These are phyloP conservation scores for Limnephilus auricula DNA, from an alignment of 2,888 invertebrate species.

Conservation along the genomic window DNA sequence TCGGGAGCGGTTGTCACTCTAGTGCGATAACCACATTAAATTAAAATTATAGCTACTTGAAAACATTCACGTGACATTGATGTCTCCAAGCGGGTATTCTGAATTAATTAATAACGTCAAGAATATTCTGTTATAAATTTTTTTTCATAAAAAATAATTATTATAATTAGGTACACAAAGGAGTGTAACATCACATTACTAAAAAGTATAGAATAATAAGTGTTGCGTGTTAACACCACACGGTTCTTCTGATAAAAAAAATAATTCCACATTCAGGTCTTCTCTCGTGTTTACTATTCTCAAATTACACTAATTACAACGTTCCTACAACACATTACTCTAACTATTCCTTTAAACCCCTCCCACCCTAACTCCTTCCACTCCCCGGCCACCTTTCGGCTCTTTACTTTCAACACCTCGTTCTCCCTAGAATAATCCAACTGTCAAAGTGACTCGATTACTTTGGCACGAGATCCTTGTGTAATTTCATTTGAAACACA, in stretches of 20 bases:
- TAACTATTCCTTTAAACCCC: neutral
- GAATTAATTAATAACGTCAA: neutral
- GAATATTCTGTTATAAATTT: neutral
- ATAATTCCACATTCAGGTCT: neutral
- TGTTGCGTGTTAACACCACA: neutral
- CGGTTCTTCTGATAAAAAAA: neutral
- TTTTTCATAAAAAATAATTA: neutral
- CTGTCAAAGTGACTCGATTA: neutral
- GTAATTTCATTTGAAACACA: neutral
- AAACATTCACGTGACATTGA: no score
- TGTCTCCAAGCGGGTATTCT: no score
- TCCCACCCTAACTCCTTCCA: neutral
- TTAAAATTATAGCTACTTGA: no score
- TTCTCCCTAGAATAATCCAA: neutral
- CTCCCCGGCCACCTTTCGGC: neutral
- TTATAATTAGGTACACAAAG: neutral
- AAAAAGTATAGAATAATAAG: neutral
- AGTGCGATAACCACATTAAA: no score
- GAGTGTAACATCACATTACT: neutral
- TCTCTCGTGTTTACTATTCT: neutral
- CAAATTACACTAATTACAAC: neutral
- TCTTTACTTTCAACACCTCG: neutral
- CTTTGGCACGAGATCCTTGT: neutral
- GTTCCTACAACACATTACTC: neutral
- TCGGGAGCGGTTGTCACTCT: no score